Evolutionary conservation across 1,140 invertebrate species (phyloP).

Genomic region (Choristoneura fumiferana): DNA sequence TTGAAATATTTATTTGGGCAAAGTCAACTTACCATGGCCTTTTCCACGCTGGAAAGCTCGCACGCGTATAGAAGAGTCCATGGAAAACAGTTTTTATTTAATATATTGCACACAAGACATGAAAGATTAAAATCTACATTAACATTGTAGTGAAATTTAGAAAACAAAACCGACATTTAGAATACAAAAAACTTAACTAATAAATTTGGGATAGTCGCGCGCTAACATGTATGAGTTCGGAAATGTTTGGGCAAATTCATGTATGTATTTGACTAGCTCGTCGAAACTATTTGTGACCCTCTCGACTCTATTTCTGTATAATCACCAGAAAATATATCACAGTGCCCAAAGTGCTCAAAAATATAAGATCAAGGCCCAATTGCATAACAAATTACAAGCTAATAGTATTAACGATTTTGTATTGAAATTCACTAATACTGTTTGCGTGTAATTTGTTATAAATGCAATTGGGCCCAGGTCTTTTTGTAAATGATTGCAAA

Average conservation of each 20-base stretch:
- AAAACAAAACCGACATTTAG: conserved; percentile 12
- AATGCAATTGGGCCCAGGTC: too few species aligned
- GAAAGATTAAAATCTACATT: conserved; percentile 29
- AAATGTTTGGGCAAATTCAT: background rate
- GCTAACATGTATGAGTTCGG: background rate
- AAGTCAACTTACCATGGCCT: conserved; percentile 71
- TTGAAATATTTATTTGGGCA: conserved; percentile 61
- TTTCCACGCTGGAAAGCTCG: conserved; percentile 63
- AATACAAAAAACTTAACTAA: conserved; percentile 6
- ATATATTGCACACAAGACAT: conserved; percentile 58
- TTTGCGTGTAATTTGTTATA: too few species aligned
- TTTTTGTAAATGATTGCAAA: too few species aligned
- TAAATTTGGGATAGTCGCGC: conserved; percentile 11
- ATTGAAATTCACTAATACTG: too few species aligned
- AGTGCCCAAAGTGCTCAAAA: too few species aligned
- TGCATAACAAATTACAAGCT: too few species aligned
- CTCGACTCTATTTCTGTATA: too few species aligned
- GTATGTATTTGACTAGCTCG: background rate
- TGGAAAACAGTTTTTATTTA: conserved; percentile 70
- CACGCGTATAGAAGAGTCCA: conserved; percentile 67
- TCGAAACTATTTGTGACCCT: conserved; percentile 8
- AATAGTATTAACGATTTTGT: too few species aligned
- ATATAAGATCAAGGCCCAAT: too few species aligned
- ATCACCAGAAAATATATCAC: too few species aligned
- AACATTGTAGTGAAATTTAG: conserved; percentile 20